phyloP scores from a whole-genome alignment of 2,888 invertebrate genomes.

The Caenorhabditis virilis region DNA sequence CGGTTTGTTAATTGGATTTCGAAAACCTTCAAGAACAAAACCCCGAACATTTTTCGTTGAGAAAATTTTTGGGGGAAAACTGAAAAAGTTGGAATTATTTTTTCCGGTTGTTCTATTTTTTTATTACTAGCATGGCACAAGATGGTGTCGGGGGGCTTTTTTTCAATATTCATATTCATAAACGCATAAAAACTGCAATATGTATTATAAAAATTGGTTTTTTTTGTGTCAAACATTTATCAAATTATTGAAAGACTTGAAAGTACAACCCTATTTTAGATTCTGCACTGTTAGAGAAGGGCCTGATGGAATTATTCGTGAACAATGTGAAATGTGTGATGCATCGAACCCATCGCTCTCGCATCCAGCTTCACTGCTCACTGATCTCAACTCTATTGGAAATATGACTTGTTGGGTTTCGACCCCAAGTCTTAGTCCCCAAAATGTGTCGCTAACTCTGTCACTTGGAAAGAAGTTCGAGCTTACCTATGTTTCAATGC shows the following conservation, averaged over 20 bases:
- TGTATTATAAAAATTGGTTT: no score
- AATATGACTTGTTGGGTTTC: slow-evolving; percentile 92
- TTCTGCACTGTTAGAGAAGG: slow-evolving; percentile 61
- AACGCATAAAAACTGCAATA: not conserved
- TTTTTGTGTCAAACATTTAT: no score
- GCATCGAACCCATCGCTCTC: slow-evolving; percentile 70
- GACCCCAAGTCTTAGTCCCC: slow-evolving; percentile 76
- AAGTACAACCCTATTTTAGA: slow-evolving; percentile 41
- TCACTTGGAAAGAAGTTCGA: slow-evolving; percentile 85
- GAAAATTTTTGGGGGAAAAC: no score
- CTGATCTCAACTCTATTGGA: slow-evolving; percentile 94
- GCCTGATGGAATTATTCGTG: slow-evolving; percentile 56
- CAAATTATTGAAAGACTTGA: no score
- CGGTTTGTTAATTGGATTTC: no score
- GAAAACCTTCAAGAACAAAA: no score
- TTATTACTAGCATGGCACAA: slow-evolving; percentile 4
- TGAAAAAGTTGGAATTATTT: no score
- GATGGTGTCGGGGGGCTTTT: not conserved
- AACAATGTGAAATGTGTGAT: slow-evolving; percentile 58
- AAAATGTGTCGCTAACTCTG: slow-evolving; percentile 83
- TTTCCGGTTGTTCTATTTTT: no score
- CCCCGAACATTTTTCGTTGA: no score
- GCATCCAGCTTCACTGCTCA: slow-evolving; percentile 82
- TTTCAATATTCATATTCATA: not conserved
- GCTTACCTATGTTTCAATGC: slow-evolving; percentile 92